Base-by-base conservation (phyloP, 2,888 invertebrate species). In the Drosophila vallismaia region DNA sequence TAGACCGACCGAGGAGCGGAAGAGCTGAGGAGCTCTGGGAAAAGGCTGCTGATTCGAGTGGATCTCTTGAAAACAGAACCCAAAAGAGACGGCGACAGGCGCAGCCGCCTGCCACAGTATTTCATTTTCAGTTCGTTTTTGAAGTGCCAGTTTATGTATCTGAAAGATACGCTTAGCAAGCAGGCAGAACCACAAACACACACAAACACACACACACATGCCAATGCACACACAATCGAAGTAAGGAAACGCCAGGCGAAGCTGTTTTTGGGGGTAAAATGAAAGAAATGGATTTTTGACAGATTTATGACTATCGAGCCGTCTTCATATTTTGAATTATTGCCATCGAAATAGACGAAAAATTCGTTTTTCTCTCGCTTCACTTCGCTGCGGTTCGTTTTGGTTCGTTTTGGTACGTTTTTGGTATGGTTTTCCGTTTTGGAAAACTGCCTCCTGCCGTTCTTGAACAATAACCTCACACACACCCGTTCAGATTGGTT, bases 301-400 rank as follows among this genome's bases (percentile, higher is more conserved):
- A 90, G 90, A 90, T 90, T 90, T 90, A 90, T 90, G 90, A 90
- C 91, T 91, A 91, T 90, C 90, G 90, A 89, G 90, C 91, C 90
- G 89, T 91, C 91, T 89, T 90, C 85, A 88, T 88, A 86, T 89
- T 90, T 90, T 90, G 91, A 91, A 91, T 91, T 91, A 91, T 91
- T 89, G 91, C 91, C 89, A 89, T 91, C 91, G 86, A 91, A 91
- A 91, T 90, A 91, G 91, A 91, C 91, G 89, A 91, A 88, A 75
- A 84, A 78, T 85, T 74, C 64, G 77, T 80, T 77, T 76, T 58
- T 59, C 70, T 70, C 67, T 64, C 64, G 68, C 69, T 66, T 70
- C 68, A 53, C 56, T 68, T 67, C 46, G 58, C 67, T 55, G 62
- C 70, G 62, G 57, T 68, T 64, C 45, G 33, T 49, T 31, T 54